Evolutionary conservation across 92 coral and sea anemone genomes (phyloP).

Genomic region (Muricea muricata): DNA sequence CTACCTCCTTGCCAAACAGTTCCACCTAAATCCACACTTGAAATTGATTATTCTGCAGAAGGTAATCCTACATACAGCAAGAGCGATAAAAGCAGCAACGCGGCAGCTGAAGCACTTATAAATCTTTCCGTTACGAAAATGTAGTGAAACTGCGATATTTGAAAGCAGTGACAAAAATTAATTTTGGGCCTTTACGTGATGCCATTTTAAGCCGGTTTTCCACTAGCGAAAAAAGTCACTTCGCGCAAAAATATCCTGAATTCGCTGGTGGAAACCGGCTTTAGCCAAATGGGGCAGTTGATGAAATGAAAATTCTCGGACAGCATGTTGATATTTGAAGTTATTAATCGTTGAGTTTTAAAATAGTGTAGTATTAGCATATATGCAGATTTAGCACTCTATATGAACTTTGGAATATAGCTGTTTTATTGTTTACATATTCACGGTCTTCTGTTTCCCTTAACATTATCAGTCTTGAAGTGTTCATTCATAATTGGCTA

Average conservation of each 20-base stretch:
- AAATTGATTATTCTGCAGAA: background rate
- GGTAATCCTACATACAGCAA: background rate
- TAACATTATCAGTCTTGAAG: no score
- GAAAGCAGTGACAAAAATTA: no score
- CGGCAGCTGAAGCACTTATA: conserved; percentile 20
- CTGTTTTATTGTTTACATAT: background rate
- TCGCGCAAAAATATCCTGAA: no score
- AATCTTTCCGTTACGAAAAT: conserved; percentile 7
- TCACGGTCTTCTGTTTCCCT: background rate
- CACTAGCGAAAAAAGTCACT: no score
- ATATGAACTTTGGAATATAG: background rate
- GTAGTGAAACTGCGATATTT: no score
- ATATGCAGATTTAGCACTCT: background rate
- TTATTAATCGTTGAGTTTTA: no score
- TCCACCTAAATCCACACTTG: background rate
- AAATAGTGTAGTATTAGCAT: background rate
- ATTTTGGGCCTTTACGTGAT: no score
- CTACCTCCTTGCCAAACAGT: background rate
- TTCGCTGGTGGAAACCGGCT: no score
- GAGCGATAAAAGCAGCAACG: background rate
- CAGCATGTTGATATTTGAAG: background rate
- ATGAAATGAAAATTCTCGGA: no score
- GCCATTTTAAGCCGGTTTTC: no score
- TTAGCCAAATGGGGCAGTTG: no score
- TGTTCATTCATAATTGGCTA: no score